Evolutionary conservation across 1,140 invertebrate species (phyloP), one percentile per base, ranked within the genome.

Genomic region (Bombus cullumanus): DNA sequence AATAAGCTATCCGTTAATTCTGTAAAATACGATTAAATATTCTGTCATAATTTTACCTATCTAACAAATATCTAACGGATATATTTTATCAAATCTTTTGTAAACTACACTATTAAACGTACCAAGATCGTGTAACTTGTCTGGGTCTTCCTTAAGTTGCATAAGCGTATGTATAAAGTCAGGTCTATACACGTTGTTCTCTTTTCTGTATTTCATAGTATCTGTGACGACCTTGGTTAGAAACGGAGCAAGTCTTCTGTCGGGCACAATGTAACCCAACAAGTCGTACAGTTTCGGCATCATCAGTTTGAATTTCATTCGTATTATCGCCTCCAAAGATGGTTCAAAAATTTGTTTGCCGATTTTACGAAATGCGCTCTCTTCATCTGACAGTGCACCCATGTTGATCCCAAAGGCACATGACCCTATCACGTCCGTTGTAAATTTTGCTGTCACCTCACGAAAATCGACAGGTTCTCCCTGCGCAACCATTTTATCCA

Each of bases 391-490:
- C 13, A 96, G 85, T 15, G 94, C 91, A 68, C 96, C 95, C 83
- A 93, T 31, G n/a, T 66, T 18, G n/a, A 66, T 66, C 1, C n/a
- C n/a, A 31, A 66, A 66, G 6, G 13, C 64, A 94, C 68, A 96
- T 93, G 18, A 96, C 1, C 94, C 96, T 53, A 96, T 96, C 1
- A 96, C 94, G 86, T 96, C 96, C 9, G 95, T 96, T 0, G 95
- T 94, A 80, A 94, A 96, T 37, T 94, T 93, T 1, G 93, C 94
- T n/a, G 95, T 89, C 0, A 96, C 59, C 59, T 96, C 94, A 88
- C 95, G 94, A 6, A 96, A 92, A 73, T 96, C 95, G 25, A 96
- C 89, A 18, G 37, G 18, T 5, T 92, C 91, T 62, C 93, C 92
- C 25, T 37, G 53, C 22, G 88, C 85, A 59, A 90, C 76, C 9